Conservation (phyloP, 2,888 invertebrate species). For the Mesochorus sp. region DNA sequence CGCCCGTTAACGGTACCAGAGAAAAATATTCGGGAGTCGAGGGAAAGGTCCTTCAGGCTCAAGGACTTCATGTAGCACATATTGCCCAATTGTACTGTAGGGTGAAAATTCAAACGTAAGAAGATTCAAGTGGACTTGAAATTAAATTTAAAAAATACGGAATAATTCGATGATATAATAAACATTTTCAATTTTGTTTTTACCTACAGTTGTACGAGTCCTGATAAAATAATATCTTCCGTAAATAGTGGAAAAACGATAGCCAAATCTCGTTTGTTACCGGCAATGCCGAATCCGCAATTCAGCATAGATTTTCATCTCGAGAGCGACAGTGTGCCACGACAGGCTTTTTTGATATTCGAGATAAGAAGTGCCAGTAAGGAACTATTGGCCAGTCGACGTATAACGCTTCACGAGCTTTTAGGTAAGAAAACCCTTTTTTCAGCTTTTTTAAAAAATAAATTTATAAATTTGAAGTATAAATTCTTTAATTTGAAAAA, state of each 20-base stretch:
- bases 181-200: slow-evolving; percentile 23
- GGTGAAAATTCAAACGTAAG: slow-evolving; percentile 78
- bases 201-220: slow-evolving; percentile 72
- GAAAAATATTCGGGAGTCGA: slow-evolving; percentile 79
- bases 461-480: not conserved
- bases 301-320: slow-evolving; percentile 82
- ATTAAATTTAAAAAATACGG: not conserved
- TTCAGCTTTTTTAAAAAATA: not conserved
- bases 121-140: not conserved
- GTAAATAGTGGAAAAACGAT: slow-evolving; percentile 79
- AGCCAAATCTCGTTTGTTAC: slow-evolving; percentile 81
- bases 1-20: slow-evolving; percentile 74
- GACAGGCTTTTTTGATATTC: slow-evolving; percentile 81
- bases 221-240: slow-evolving; percentile 73
- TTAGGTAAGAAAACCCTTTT: slow-evolving; percentile 77
- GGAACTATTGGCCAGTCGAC: slow-evolving; percentile 82
- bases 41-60: slow-evolving; percentile 80
- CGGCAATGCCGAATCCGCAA: slow-evolving; percentile 81
- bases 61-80: slow-evolving; percentile 80
- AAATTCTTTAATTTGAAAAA: too few species aligned
- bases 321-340: slow-evolving; percentile 80
- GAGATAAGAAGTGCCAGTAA: slow-evolving; percentile 83
- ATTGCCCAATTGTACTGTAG: slow-evolving; percentile 80
- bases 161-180: not conserved
- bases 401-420: slow-evolving; percentile 81